Evolutionary conservation across 2,888 invertebrate genomes (phyloP).

Genomic region (Hirtodrosophila trivittata): DNA sequence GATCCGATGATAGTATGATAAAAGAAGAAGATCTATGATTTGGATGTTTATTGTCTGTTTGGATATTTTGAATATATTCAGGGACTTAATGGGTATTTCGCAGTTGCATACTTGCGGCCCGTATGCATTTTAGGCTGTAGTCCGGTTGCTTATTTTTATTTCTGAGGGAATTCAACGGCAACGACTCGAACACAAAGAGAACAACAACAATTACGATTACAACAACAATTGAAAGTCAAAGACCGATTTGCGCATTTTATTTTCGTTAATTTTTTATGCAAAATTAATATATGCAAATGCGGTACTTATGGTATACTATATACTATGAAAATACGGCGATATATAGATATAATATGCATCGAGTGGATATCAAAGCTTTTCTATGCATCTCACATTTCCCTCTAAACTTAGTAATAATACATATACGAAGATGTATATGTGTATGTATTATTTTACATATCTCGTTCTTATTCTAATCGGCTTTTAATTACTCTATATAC

Average conservation of each 20-base stretch:
- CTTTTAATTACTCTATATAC: slow-evolving; percentile 11
- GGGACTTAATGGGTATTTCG: slow-evolving; percentile 18
- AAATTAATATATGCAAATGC: slow-evolving; percentile 30
- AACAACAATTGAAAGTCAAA: slow-evolving; percentile 52
- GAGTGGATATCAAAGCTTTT: too few relatives aligned
- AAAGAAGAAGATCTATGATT: too few relatives aligned
- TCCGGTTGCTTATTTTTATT: slow-evolving; percentile 11
- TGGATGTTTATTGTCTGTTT: too few relatives aligned
- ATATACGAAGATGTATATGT: background rate
- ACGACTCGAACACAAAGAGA: slow-evolving; percentile 43
- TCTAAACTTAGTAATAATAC: too few relatives aligned
- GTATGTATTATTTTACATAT: background rate
- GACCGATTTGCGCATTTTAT: slow-evolving; percentile 57
- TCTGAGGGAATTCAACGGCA: slow-evolving; percentile 46
- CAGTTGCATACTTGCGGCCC: slow-evolving; percentile 1
- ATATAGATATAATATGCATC: too few relatives aligned
- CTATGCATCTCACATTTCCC: too few relatives aligned
- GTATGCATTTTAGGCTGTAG: slow-evolving; percentile 18
- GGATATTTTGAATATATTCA: background rate
- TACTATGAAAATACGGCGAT: slow-evolving; percentile 5
- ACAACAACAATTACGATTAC: slow-evolving; percentile 22
- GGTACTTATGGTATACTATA: slow-evolving; percentile 9
- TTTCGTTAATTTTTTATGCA: slow-evolving; percentile 48
- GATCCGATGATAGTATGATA: too few relatives aligned
- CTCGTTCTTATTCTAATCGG: slow-evolving; percentile 2